A percentile compares a stretch with the other conserved stretches of the same genome.
Evolutionary conservation across 1,140 invertebrate genomes (phyloP).

Genomic region (Drosophila cardini): DNA sequence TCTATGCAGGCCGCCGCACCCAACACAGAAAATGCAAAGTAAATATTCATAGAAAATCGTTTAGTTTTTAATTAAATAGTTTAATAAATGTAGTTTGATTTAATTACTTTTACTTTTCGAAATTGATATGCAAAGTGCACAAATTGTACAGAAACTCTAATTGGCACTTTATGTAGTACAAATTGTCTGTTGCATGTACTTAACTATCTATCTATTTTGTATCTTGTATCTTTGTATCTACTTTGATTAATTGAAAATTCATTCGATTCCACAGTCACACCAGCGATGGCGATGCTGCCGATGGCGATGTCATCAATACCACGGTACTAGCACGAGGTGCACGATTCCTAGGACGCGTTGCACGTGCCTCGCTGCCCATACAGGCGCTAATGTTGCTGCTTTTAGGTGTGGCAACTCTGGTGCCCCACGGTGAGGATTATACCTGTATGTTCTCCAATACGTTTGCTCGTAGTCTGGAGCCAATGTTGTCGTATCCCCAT

Average conservation of each 20-base stretch:
- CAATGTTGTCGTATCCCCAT: conserved; percentile 93
- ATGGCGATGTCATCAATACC: conserved; percentile 87
- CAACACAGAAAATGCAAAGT: conserved; percentile 86
- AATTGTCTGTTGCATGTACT: conserved; percentile 12
- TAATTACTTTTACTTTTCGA: conserved; percentile 32
- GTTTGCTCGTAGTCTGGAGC: conserved; percentile 91
- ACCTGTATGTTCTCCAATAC: conserved; percentile 93
- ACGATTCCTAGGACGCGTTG: conserved; percentile 93
- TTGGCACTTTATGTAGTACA: conserved; percentile 27
- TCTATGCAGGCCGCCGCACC: conserved; percentile 85
- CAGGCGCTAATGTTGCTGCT: conserved; percentile 95
- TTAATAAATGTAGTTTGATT: conserved; percentile 37
- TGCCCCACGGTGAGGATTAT: conserved; percentile 94
- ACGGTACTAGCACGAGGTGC: conserved; percentile 90
- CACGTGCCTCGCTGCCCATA: conserved; percentile 95
- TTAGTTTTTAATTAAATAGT: conserved; percentile 46
- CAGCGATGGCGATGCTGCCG: conserved; percentile 85
- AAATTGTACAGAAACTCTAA: conserved; percentile 27
- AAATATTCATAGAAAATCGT: conserved; percentile 86
- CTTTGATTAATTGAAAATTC: conserved; percentile 3
- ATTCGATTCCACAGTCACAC: conserved; percentile 36
- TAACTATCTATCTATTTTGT: not conserved
- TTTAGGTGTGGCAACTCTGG: conserved; percentile 93
- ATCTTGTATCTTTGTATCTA: not conserved
- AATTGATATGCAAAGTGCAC: conserved; percentile 29